Evolutionary conservation across 2,113 vertebrate species (phyloP).

Genomic region (Apeltes quadracus): DNA sequence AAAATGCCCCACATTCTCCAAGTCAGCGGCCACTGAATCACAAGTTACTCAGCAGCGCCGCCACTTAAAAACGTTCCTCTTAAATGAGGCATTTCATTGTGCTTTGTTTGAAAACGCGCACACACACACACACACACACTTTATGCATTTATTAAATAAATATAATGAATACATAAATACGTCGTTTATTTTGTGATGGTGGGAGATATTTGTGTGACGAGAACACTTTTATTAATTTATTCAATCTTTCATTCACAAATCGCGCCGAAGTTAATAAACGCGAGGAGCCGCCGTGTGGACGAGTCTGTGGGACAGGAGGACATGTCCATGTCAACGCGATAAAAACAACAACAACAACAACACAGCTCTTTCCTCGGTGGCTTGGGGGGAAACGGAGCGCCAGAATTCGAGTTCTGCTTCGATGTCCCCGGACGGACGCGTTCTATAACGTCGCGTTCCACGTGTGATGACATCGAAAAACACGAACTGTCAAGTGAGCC

Average conservation of each 20-base stretch:
- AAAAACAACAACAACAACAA: slow-evolving; percentile 20
- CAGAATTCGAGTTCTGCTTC: neutral
- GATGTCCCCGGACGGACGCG: neutral
- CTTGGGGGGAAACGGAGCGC: neutral
- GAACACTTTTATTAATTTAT: no score
- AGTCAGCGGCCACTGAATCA: slow-evolving; percentile 64
- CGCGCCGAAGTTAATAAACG: no score
- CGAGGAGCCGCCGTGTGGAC: no score
- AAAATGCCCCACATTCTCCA: slow-evolving; percentile 29
- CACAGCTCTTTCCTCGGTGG: slow-evolving; percentile 8
- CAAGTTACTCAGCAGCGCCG: slow-evolving; percentile 33
- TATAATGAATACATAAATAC: no score
- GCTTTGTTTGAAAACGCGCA: neutral
- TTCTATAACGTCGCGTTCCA: no score
- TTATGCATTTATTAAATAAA: no score
- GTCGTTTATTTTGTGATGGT: no score
- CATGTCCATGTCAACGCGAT: slow-evolving; percentile 49
- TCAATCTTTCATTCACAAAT: no score
- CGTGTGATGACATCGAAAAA: slow-evolving; percentile 33
- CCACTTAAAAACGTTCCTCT: no score
- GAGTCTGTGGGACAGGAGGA: slow-evolving; percentile 42
- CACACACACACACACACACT: neutral
- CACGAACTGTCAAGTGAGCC: neutral
- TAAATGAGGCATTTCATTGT: neutral
- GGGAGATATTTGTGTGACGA: no score